Evolutionary conservation across 2,888 invertebrate genomes (phyloP), one percentile per base, ranked within the genome.

Genomic region (Cephus rjabovi): DNA sequence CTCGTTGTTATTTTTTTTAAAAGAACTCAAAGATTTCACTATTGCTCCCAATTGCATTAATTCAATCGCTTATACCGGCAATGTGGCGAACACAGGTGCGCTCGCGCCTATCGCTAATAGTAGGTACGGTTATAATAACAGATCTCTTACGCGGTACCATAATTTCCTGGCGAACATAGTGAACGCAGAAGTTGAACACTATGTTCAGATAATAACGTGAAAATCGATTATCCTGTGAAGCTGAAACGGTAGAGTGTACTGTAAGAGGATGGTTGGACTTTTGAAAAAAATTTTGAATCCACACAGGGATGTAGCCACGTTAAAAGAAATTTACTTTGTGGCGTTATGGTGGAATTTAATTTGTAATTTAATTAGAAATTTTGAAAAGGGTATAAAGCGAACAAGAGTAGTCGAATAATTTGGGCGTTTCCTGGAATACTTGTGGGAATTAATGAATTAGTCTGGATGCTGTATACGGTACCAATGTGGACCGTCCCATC

Each of bases 71-170:
- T 56, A 9, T 56, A 56, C 9, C 6, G 56, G 56, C 23, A 56
- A 56, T 9, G 56, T 56, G 56, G 23, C 56, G 56, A 56, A 56
- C 56, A 23, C 56, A 56, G 56, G 56, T 56, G 56, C 56, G 56
- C 56, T 56, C 23, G 23, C 56, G 56, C 56, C 56, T 83, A 83
- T 82, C 85, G 86, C 88, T 87, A 87, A 88, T 88, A 82, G 84
- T 9, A 56, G 56, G 56, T 56, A 86, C 85, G 87, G 85, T 86
- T 87, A 86, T 87, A 87, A 87, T 87, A 87, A 87, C 87, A 88
- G 82, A 83, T 56, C 56, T 56, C 56, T 56, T 56, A 56, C 56
- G 56, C 56, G 56, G 56, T 56, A 56, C 23, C 23, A 56, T 56
- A 56, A 23, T 23, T 56, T 56, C 23, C 15, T 40, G 15, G 40